These are phyloP conservation scores for Denticeps clupeoides DNA, from an alignment of 2,797 vertebrate genomes.

Conservation along the genomic window DNA sequence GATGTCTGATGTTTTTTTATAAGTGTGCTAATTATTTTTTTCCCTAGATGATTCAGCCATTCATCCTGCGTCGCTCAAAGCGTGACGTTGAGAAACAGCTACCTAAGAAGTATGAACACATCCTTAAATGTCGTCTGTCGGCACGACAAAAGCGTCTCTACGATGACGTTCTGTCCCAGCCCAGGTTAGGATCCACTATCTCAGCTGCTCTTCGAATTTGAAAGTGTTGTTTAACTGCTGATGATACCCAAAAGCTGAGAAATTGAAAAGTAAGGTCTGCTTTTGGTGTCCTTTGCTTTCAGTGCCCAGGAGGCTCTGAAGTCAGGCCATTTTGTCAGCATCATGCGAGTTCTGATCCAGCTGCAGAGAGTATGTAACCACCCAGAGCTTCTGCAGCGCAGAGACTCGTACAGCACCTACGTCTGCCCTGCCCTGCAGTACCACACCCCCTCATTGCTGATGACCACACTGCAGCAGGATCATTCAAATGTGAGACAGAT, in stretches of 20 bases:
- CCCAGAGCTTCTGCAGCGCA: slow-evolving; percentile 73
- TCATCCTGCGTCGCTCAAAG: slow-evolving; percentile 82
- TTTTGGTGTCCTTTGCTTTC: neutral
- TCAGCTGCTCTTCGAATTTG: too few relatives aligned
- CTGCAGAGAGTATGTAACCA: slow-evolving; percentile 88
- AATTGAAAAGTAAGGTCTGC: neutral
- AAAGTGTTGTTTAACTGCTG: too few relatives aligned
- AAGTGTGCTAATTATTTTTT: too few relatives aligned
- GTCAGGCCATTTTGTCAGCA: slow-evolving; percentile 85
- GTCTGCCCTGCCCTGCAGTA: slow-evolving; percentile 65
- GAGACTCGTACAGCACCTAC: slow-evolving; percentile 62
- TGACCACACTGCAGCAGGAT: slow-evolving; percentile 62
- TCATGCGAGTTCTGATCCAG: slow-evolving; percentile 85
- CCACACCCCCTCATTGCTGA: slow-evolving; percentile 65
- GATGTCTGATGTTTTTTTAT: too few relatives aligned
- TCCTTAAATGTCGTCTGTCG: slow-evolving; percentile 80
- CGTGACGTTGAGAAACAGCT: slow-evolving; percentile 85
- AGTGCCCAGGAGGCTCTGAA: slow-evolving; percentile 85
- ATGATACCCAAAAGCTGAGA: too few relatives aligned
- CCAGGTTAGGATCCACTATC: slow-evolving; percentile 53
- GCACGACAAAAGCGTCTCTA: slow-evolving; percentile 77
- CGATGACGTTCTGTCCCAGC: slow-evolving; percentile 79
- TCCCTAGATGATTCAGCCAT: slow-evolving; percentile 79
- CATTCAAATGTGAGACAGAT: slow-evolving; percentile 59
- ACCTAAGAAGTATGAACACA: slow-evolving; percentile 82